Percentiles rank a stretch among this genome's conserved stretches.
These are phyloP conservation scores for Patella pellucida DNA, from an alignment of 2,888 invertebrate species.

Conservation along the genomic window DNA sequence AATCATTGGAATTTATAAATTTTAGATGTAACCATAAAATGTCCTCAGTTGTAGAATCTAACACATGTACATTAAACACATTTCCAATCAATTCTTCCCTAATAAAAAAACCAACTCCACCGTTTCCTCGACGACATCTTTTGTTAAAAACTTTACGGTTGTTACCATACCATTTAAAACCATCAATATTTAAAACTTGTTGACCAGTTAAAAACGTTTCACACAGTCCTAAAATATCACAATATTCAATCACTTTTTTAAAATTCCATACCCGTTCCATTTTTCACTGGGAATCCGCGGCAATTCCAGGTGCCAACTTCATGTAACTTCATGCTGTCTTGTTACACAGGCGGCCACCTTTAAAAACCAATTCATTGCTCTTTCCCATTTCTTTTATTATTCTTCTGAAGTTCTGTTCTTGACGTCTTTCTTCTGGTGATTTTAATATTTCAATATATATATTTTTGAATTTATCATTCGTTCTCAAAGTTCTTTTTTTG, in stretches of 20 bases:
- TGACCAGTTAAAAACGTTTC: constrained; percentile 17
- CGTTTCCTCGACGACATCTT: constrained; percentile 6
- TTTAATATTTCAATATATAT: not conserved
- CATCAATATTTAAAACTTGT: constrained; percentile 10
- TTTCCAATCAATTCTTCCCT: not conserved
- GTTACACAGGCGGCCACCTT: not conserved
- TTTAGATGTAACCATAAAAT: not conserved
- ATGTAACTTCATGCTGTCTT: constrained; percentile 4
- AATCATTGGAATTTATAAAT: not conserved
- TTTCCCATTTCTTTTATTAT: not conserved
- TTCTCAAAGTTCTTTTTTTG: not conserved
- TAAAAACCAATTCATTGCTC: not conserved
- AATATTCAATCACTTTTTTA: not conserved
- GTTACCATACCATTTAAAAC: constrained; percentile 10
- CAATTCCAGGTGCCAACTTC: no score
- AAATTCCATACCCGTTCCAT: not conserved
- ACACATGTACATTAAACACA: not conserved
- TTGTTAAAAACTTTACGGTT: not conserved
- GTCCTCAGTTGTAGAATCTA: constrained; percentile 1
- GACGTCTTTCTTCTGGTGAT: not conserved
- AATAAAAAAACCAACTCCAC: constrained; percentile 13
- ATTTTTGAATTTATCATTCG: not conserved
- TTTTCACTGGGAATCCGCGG: no score
- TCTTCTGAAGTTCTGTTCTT: not conserved
- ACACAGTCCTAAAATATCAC: constrained; percentile 11